Percentiles rank a stretch among this genome's conserved stretches.
phyloP scores from a whole-genome alignment of 2,113 vertebrate species.

The Apodemus speciosus region DNA sequence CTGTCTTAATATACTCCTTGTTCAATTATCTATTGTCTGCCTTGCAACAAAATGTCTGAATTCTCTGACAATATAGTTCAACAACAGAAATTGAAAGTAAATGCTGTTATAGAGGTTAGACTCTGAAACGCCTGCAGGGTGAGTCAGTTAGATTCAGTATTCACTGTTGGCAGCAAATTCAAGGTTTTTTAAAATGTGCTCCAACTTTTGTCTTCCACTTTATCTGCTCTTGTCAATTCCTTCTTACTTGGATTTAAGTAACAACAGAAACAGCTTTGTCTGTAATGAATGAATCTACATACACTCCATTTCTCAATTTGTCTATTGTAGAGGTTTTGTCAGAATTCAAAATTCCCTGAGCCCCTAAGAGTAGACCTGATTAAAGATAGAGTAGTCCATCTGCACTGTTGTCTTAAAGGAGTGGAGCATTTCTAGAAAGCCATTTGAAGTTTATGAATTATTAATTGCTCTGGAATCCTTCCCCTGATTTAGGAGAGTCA shows the following conservation, averaged over 20 bases:
- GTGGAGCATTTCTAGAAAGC: conserved; percentile 27
- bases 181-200: not conserved
- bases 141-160: not conserved
- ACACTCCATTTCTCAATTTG: conserved; percentile 31
- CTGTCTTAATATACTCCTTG: conserved; percentile 2
- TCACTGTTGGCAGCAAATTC: not conserved
- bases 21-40: not conserved
- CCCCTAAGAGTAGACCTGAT: conserved; percentile 21
- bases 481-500: not conserved
- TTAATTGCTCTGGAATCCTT: not conserved
- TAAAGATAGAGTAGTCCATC: not conserved
- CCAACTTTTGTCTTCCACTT: not conserved
- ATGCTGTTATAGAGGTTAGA: not conserved
- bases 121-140: not conserved
- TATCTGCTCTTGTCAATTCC: not conserved
- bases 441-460: conserved; percentile 26
- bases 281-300: conserved; percentile 49
- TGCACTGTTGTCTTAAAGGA: not conserved
- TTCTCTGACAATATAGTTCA: conserved; percentile 1
- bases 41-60: conserved; percentile 8
- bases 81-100: not conserved
- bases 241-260: conserved; percentile 25
- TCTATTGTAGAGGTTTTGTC: conserved; percentile 1
- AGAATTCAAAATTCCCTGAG: conserved; percentile 29
- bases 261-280: not conserved